Conservation (phyloP, 2,888 invertebrate genomes). For the Notodonta dromedarius region DNA sequence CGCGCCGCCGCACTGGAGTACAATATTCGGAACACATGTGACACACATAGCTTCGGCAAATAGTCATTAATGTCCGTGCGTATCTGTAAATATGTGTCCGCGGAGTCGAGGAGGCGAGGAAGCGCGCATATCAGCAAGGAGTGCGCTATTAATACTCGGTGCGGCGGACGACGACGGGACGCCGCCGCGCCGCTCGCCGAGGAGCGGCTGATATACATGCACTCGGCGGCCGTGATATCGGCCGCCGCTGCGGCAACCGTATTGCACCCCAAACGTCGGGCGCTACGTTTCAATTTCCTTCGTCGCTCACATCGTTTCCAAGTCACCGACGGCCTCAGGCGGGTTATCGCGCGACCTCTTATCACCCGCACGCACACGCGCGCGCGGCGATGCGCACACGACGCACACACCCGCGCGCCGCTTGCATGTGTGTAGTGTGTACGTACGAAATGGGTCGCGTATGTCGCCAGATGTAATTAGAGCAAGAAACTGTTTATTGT, state of each 20-base stretch:
- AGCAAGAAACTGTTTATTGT: conserved; percentile 59
- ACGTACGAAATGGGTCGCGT: conserved; percentile 53
- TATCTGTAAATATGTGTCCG: conserved; percentile 12
- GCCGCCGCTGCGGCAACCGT: background rate
- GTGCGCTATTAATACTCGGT: conserved; percentile 7
- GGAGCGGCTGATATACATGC: conserved; percentile 6
- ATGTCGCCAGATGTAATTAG: conserved; percentile 60
- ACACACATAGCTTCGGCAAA: conserved; percentile 10
- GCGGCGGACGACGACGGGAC: conserved; percentile 7
- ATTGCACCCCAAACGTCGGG: background rate
- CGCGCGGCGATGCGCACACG: conserved; percentile 16
- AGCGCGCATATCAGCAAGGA: conserved; percentile 10
- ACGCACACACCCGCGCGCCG: conserved; percentile 11
- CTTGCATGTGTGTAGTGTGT: conserved; percentile 21
- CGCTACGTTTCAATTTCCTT: conserved; percentile 8
- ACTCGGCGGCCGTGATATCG: conserved; percentile 2
- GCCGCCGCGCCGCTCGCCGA: too few relatives aligned
- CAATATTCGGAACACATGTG: conserved; percentile 18
- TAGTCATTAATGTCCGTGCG: conserved; percentile 3
- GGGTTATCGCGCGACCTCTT: conserved; percentile 69
- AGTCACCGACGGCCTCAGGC: conserved; percentile 34
- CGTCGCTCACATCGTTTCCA: conserved; percentile 18
- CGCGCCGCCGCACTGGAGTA: background rate
- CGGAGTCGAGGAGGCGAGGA: conserved; percentile 20
- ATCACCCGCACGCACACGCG: conserved; percentile 50